Base-by-base conservation (phyloP, 2,797 vertebrate genomes). In the Eulemur rubriventer region DNA sequence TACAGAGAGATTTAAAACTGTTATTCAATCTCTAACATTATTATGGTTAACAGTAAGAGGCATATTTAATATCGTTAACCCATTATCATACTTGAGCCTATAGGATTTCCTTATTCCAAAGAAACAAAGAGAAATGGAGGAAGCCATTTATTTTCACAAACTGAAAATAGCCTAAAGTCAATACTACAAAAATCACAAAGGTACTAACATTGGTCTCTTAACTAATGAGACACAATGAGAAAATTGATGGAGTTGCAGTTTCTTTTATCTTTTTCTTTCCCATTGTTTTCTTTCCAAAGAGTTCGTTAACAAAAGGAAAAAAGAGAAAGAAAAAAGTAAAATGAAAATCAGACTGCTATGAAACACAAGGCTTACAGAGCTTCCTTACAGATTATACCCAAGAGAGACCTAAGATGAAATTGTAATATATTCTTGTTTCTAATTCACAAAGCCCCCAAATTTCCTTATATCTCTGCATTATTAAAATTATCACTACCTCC, bases 101-200 rank as follows among this genome's bases (percentile, higher is more conserved):
- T 46, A 88, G 20, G 12, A 89, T 57, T 85, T 48, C 17, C 17
- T 85, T 90, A 87, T 83, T 94, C 7, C 65, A 6, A 95, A 92
- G 57, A 92, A 97, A 94, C 79, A 97, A 95, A 79, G 43, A 69
- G 18, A 93, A 92, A 92, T 91, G 12, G 52, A 89, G 5, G 33
- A 80, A 96, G 57, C 80, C 48, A 95, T 97, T 96, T 94, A 95
- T 96, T 97, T 96, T 96, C 73, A 89, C 87, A 94, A 95, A 95
- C 46, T 96, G 84, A 85, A 97, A 97, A 86, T 84, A 95, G 30
- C 48, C 67, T 65, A 52, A 91, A 95, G 90, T 97, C 93, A 97
- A 94, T 96, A 88, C 22, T 61, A 69, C 28, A 90, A 92, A 96
- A 97, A 95, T 92, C 82, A 96, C 90, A 76, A 92, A 97, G 50